Base-by-base conservation (phyloP, 53 echinoderm and acorn worm species). In the Holothuria scabra region DNA sequence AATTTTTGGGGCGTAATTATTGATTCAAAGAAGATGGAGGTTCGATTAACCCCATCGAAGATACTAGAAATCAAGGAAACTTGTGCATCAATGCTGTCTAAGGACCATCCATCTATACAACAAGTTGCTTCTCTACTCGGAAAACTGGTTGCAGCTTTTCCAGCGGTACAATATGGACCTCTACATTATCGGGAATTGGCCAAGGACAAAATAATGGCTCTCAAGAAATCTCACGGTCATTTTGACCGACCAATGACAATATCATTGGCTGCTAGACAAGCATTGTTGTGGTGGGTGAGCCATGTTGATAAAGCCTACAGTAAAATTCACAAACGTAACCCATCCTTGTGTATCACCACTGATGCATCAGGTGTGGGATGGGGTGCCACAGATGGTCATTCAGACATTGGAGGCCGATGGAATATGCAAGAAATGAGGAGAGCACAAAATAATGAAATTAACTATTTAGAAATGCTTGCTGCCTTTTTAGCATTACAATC, bases 401-500 rank as follows among this genome's bases (percentile, higher is more conserved):
- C 35, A 14, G 74, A 74, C 28, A 74, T 38, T 32, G 74, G 74
- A 9, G 74, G 38, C 23, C 34, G 74, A 32, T 74, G 74, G 74
- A 38, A 74, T 74, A 13, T 19, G 19, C 31, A 32, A 18, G 74
- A 74, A 38, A 25, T n/a, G 28, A 19, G 21, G 14, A 14, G 25
- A 23, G 79, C 79, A 9, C 12, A 49, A 46, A 79, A 22, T 64
- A 60, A 65, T 48, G 89, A 85, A 12, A 88, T 91, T n/a, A n/a
- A n/a, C n/a, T n/a, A n/a, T n/a, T n/a, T n/a, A n/a, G n/a, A n/a
- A n/a, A n/a, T n/a, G n/a, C 85, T 84, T 5, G 88, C 91, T 35
- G 88, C 80, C 10, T 84, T 88, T 23, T 72, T 88, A 8, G 91
- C 88, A 12, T 76, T 91, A 20, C 67, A 85, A 74, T 67, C 74